Conservation (phyloP, 2,113 vertebrate genomes). For the Gobius niger region DNA sequence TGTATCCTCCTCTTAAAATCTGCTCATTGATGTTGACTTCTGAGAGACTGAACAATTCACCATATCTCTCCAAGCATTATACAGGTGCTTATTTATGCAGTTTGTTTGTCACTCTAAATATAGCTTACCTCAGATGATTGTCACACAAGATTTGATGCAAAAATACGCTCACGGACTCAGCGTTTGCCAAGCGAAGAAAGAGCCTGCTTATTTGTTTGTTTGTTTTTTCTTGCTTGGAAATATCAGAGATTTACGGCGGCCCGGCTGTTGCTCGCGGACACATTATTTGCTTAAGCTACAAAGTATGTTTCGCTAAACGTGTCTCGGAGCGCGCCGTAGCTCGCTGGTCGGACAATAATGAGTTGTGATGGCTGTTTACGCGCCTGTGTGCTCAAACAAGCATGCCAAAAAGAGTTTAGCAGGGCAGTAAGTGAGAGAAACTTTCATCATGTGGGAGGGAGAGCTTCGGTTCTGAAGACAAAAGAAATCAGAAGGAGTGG, state of each 20-base stretch:
- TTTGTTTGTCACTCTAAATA: constrained; percentile 1
- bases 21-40: constrained; percentile 1
- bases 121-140: neutral
- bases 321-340: neutral
- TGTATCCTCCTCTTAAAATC: neutral
- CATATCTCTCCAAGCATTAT: neutral
- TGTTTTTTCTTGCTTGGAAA: too few species aligned
- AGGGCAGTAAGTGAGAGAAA: neutral
- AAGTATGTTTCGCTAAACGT: neutral
- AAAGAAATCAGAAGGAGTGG: neutral
- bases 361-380: neutral
- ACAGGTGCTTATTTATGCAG: neutral
- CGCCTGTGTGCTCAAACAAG: neutral
- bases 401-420: neutral
- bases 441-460: neutral
- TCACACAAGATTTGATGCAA: neutral
- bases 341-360: neutral
- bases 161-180: too few species aligned
- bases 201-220: too few species aligned
- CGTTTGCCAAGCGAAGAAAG: too few species aligned
- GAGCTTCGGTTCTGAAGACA: neutral
- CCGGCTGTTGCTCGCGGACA: neutral
- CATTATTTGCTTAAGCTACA: neutral
- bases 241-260: too few species aligned
- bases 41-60: neutral